These are phyloP conservation scores for Hylaeus volcanicus DNA, from an alignment of 1,140 invertebrate species.

Conservation along the genomic window DNA sequence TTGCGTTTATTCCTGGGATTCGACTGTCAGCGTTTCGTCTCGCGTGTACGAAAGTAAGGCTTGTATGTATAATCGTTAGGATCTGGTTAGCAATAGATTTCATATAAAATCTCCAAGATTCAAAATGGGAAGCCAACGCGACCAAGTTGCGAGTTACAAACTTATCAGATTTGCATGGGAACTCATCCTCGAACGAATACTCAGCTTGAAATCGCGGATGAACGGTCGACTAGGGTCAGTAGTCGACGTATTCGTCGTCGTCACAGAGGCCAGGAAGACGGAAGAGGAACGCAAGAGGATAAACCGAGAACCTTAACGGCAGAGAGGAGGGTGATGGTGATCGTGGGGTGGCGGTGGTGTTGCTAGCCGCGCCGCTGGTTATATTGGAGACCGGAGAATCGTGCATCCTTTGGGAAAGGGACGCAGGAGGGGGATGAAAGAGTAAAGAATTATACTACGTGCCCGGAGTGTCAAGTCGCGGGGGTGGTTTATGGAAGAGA, in stretches of 20 bases:
- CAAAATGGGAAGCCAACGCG: too few relatives aligned
- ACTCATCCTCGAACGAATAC: neutral
- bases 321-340: constrained; percentile 8
- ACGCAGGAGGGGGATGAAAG: constrained; percentile 35
- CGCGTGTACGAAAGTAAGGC: too few relatives aligned
- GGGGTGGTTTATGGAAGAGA: constrained; percentile 71
- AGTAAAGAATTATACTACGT: constrained; percentile 75
- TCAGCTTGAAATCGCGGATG: neutral
- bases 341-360: constrained; percentile 20
- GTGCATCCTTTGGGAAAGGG: constrained; percentile 33
- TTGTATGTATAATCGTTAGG: too few relatives aligned
- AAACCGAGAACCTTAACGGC: constrained; percentile 19
- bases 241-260: neutral
- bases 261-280: constrained; percentile 5
- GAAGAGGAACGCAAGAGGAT: constrained; percentile 37
- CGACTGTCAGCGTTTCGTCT: neutral
- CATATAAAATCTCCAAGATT: too few relatives aligned
- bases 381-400: constrained; percentile 47
- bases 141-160: too few relatives aligned
- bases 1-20: constrained; percentile 16
- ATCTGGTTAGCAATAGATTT: too few relatives aligned
- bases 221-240: neutral
- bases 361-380: constrained; percentile 20
- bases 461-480: constrained; percentile 69
- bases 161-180: too few relatives aligned